A percentile compares a stretch with the other conserved stretches of the same genome.
These are phyloP conservation scores for Patagioenas fasciata DNA, from an alignment of 2,113 vertebrate species.

Conservation along the genomic window DNA sequence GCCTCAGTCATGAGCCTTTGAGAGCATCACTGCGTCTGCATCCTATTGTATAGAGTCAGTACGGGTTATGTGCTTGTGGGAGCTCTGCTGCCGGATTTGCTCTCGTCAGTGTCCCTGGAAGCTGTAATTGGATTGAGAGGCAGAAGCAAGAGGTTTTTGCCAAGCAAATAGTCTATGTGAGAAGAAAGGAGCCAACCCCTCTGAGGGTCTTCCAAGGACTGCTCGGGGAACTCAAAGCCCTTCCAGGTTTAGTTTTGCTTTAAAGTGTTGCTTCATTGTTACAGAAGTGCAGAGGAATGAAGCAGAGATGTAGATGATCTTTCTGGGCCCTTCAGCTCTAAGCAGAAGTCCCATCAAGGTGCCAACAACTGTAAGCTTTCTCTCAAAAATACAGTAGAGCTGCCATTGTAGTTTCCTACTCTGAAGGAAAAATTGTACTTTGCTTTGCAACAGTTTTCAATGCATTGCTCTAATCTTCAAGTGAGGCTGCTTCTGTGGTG, in stretches of 20 bases:
- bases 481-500: background rate
- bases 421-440: background rate
- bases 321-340: background rate
- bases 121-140: background rate
- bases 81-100: accelerated
- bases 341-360: background rate
- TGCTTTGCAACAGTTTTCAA: background rate
- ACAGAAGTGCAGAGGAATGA: background rate
- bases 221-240: background rate
- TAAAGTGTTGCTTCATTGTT: background rate
- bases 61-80: background rate
- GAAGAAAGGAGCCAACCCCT: background rate
- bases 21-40: accelerated
- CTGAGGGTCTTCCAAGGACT: background rate
- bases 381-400: background rate
- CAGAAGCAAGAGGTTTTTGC: background rate
- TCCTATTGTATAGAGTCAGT: accelerated
- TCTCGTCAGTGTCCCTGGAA: background rate
- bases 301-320: background rate
- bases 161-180: background rate
- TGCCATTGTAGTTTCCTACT: background rate
- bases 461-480: background rate
- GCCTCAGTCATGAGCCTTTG: background rate
- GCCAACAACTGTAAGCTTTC: background rate
- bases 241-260: background rate